Evolutionary conservation across 2,113 vertebrate genomes (phyloP).

Genomic region (Phyllostomus discolor): DNA sequence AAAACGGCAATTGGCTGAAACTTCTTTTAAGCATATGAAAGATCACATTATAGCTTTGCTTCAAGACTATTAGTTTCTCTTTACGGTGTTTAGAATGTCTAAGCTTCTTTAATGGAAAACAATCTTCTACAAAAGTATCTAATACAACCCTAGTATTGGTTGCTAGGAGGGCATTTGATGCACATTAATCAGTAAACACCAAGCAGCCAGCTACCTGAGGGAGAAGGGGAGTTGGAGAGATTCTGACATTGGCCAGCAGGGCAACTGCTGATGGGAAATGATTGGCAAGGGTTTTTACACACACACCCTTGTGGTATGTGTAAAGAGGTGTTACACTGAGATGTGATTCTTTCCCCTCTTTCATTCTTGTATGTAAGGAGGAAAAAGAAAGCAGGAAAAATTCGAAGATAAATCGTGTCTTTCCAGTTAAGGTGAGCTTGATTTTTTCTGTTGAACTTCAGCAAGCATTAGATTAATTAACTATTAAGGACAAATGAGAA

Average conservation of each 20-base stretch:
- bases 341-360: not conserved
- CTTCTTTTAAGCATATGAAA: not conserved
- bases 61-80: slow-evolving; percentile 33
- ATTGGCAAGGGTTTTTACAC: slow-evolving; percentile 31
- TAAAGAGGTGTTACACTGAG: not conserved
- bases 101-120: slow-evolving; percentile 26
- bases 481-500: not conserved
- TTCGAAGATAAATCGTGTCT: not conserved
- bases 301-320: not conserved
- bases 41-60: not conserved
- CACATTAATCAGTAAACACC: slow-evolving; percentile 63
- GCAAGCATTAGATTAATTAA: slow-evolving; percentile 2
- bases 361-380: slow-evolving; percentile 13
- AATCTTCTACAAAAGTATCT: slow-evolving; percentile 7
- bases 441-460: slow-evolving; percentile 44
- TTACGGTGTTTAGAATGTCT: slow-evolving; percentile 30
- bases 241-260: slow-evolving; percentile 9
- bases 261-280: slow-evolving; percentile 38
- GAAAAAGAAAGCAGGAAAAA: slow-evolving; percentile 43
- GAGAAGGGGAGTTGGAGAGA: not conserved
- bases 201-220: slow-evolving; percentile 43
- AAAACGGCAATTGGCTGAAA: slow-evolving; percentile 4
- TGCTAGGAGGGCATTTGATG: slow-evolving; percentile 52
- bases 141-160: slow-evolving; percentile 3
- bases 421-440: slow-evolving; percentile 23